A percentile compares a stretch with the other conserved stretches of the same genome.
phyloP scores from a whole-genome alignment of 2,797 vertebrate genomes.

The Cossypha polioptera region DNA sequence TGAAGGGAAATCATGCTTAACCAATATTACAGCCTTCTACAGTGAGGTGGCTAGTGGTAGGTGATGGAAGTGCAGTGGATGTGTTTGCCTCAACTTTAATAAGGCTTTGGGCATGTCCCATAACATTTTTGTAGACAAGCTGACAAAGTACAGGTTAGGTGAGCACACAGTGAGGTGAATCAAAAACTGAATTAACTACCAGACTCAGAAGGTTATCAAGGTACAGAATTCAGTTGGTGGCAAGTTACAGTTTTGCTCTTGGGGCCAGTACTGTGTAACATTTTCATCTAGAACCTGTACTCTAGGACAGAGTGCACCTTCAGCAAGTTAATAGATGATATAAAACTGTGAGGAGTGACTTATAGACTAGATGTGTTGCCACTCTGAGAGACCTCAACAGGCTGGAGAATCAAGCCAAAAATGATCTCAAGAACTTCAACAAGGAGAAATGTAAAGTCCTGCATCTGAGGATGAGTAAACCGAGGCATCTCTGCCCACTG shows the following conservation, averaged over 20 bases:
- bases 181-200: background rate
- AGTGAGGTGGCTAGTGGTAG: background rate
- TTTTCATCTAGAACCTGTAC: background rate
- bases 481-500: background rate
- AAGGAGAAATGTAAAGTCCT: background rate
- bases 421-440: background rate
- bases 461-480: background rate
- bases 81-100: background rate
- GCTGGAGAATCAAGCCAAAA: background rate
- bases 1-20: background rate
- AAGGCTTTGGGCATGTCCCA: background rate
- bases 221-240: background rate
- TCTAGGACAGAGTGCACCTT: background rate
- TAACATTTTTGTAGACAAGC: background rate
- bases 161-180: background rate
- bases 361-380: background rate
- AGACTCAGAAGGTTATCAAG: background rate
- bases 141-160: background rate
- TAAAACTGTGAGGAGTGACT: background rate
- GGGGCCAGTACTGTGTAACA: background rate
- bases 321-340: background rate
- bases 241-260: background rate
- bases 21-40: background rate
- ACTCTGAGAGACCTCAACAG: background rate
- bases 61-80: background rate